Base-by-base conservation (phyloP, 2,888 invertebrate genomes). In the Leptinotarsa juncta region DNA sequence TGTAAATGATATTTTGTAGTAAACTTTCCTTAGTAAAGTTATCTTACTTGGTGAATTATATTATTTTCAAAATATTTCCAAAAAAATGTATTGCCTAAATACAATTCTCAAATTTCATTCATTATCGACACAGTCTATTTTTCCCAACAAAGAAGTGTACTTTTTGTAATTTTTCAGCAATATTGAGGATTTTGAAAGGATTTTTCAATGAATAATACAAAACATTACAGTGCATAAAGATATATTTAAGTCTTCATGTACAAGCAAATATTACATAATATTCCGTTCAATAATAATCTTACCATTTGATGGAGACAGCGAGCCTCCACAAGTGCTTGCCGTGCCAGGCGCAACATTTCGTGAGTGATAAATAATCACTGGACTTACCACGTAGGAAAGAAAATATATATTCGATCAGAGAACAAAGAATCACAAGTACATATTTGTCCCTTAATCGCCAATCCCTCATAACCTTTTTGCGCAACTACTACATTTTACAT, bases 161-260 rank as follows among this genome's bases (percentile, higher is more conserved):
- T 32, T 32, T 32, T 32, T 0, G 32, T 10, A 32, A 32, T 32
- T 66, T 32, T 32, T 32, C 10, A 32, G 32, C 7, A 32, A 32
- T 32, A 32, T 42, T 42, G 10, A 12, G 62, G 23, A 60, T 49
- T 32, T 15, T 16, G 14, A 10, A 16, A 60, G 72, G 32, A 20
- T 32, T 49, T 62, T 50, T 26, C 15, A 42, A 26, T 7, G 20
- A 49, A 50, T 18, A 74, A 78, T 70, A 49, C 57, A 70, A 18
- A 48, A 53, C 26, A 49, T 50, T 85, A 91, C 90, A 91, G 92
- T 92, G 92, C 92, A 92, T 92, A 92, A 92, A 92, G 92, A 92
- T 92, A 92, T 91, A 92, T 92, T 92, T 91, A 91, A 92, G 92
- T 92, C 90, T 92, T 92, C 92, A 92, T 92, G 91, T 92, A 92